Conservation (phyloP, 2,797 vertebrate species). For the Falco naumanni region DNA sequence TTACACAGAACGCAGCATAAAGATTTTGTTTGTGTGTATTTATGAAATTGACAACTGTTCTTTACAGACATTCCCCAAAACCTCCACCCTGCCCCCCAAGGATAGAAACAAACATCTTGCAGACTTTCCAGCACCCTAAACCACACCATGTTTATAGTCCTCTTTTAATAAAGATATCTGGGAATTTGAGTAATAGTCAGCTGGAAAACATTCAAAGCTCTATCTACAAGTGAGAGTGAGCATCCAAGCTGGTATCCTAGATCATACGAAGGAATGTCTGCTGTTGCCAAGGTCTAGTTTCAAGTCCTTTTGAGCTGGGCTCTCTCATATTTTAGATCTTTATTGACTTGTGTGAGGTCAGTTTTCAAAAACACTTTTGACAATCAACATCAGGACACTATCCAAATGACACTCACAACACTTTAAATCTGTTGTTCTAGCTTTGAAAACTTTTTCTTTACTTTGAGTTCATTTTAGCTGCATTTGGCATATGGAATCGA, state of each 20-base stretch:
- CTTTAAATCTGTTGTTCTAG: not conserved
- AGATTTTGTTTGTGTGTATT: not conserved
- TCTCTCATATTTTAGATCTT: not conserved
- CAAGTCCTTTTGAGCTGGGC: not conserved
- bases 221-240: not conserved
- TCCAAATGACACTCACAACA: not conserved
- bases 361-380: not conserved
- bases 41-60: not conserved
- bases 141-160: not conserved
- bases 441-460: not conserved
- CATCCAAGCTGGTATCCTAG: not conserved
- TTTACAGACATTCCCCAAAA: not conserved
- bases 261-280: not conserved
- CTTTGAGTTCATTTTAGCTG: not conserved
- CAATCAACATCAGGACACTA: not conserved
- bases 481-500: not conserved
- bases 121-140: constrained; percentile 10
- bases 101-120: not conserved
- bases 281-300: not conserved
- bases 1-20: not conserved
- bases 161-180: not conserved
- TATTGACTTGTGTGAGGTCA: not conserved
- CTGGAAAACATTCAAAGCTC: not conserved
- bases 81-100: not conserved
- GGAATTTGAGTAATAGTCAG: not conserved